phyloP scores from a whole-genome alignment of 2,113 vertebrate species.

The Tyto alba region DNA sequence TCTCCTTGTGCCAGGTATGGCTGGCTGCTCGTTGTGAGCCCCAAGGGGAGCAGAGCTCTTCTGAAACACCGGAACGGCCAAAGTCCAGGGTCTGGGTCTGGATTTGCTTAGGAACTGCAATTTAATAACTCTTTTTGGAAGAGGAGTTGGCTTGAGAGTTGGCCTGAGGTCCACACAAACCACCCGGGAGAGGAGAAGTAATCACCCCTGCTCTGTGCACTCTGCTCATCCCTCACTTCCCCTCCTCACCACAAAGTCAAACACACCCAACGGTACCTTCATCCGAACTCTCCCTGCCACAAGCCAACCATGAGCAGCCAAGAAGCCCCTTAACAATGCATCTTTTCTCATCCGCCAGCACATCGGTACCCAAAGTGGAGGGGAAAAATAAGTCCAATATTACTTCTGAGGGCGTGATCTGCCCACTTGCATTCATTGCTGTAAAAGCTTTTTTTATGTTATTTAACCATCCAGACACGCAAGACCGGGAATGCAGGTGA shows the following conservation, averaged over 20 bases:
- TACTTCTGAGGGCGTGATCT: background rate
- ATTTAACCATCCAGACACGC: background rate
- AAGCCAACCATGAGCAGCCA: background rate
- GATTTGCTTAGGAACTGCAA: background rate
- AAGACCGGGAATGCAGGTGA: background rate
- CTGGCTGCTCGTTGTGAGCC: background rate
- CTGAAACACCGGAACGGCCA: background rate
- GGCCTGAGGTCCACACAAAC: background rate
- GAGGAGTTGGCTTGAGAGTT: background rate
- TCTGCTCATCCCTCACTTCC: background rate
- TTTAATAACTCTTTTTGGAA: background rate
- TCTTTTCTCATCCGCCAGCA: background rate
- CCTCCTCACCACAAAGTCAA: background rate
- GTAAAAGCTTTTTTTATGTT: background rate
- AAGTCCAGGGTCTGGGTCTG: background rate
- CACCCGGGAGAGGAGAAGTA: background rate
- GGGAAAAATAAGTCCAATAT: accelerated
- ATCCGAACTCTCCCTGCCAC: background rate
- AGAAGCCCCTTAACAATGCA: background rate
- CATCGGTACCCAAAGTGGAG: accelerated
- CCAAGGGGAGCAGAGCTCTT: background rate
- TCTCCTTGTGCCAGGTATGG: background rate
- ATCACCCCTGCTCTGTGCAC: background rate
- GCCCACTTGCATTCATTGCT: background rate
- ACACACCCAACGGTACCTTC: background rate